Evolutionary conservation across 2,113 vertebrate genomes (phyloP).

Genomic region (Perccottus glenii): DNA sequence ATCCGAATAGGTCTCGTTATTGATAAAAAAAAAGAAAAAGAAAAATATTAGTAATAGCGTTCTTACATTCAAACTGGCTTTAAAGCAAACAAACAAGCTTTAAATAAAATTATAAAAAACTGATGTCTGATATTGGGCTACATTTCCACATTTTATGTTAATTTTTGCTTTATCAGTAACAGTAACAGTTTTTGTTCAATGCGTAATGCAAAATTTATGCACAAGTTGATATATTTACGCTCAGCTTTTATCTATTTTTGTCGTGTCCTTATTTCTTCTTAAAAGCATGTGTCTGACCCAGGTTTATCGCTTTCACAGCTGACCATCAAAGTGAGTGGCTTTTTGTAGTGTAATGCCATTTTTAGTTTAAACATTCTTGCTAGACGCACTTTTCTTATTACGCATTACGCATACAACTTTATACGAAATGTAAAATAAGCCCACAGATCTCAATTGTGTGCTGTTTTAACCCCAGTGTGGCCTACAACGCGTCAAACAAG

Average conservation of each 20-base stretch:
- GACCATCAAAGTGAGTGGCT: background rate
- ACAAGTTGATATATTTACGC: background rate
- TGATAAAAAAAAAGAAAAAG: too few relatives aligned
- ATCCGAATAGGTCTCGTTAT: too few relatives aligned
- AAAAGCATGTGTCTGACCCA: background rate
- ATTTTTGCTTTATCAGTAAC: background rate
- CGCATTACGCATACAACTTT: background rate
- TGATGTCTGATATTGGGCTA: too few relatives aligned
- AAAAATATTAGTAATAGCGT: too few relatives aligned
- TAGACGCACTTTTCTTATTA: background rate
- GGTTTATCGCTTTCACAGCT: background rate
- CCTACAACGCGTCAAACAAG: too few relatives aligned
- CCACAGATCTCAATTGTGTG: too few relatives aligned
- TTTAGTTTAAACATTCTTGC: background rate
- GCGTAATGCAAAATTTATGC: background rate
- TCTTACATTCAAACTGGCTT: too few relatives aligned
- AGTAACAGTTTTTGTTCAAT: background rate
- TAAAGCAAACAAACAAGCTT: too few relatives aligned
- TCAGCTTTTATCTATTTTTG: background rate
- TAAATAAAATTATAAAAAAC: too few relatives aligned
- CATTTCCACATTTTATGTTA: background rate
- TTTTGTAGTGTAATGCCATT: background rate
- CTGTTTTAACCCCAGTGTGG: too few relatives aligned
- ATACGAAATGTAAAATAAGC: too few relatives aligned
- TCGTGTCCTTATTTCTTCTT: background rate